A percentile compares a stretch with the other conserved stretches of the same genome.
Conservation (phyloP, 1,140 invertebrate species). For the Conus betulinus region DNA sequence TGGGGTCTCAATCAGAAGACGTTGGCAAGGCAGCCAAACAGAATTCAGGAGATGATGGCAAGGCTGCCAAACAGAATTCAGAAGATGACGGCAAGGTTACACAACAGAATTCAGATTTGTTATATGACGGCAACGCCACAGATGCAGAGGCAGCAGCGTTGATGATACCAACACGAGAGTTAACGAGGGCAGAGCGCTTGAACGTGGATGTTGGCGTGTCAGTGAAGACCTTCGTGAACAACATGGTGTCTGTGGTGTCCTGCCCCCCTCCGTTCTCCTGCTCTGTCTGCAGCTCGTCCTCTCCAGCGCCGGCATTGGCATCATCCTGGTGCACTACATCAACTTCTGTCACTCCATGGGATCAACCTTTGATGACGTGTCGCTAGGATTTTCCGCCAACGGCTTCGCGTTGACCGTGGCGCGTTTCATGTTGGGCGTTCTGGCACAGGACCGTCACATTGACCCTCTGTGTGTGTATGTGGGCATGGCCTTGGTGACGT, state of each 20-base stretch:
- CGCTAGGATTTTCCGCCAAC: constrained; percentile 18
- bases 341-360: constrained; percentile 8
- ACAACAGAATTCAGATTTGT: not conserved
- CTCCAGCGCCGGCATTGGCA: not conserved
- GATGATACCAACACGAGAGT: not conserved
- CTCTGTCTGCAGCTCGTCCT: constrained; percentile 24
- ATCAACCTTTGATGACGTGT: not conserved
- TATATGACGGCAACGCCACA: not conserved
- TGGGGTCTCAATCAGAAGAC: too few species aligned
- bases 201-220: not conserved
- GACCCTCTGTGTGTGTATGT: constrained; percentile 20
- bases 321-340: constrained; percentile 31
- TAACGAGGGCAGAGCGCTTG: not conserved
- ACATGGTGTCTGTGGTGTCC: not conserved
- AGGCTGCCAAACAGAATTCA: too few species aligned
- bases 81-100: too few species aligned
- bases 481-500: constrained; percentile 7
- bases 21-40: too few species aligned
- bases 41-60: too few species aligned
- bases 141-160: not conserved
- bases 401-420: constrained; percentile 20
- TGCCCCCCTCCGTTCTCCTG: not conserved
- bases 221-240: not conserved
- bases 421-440: constrained; percentile 23
- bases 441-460: constrained; percentile 24